A percentile compares a stretch with the other conserved stretches of the same genome.
Evolutionary conservation across 2,113 vertebrate genomes (phyloP).

Genomic region (Zingel zingel): DNA sequence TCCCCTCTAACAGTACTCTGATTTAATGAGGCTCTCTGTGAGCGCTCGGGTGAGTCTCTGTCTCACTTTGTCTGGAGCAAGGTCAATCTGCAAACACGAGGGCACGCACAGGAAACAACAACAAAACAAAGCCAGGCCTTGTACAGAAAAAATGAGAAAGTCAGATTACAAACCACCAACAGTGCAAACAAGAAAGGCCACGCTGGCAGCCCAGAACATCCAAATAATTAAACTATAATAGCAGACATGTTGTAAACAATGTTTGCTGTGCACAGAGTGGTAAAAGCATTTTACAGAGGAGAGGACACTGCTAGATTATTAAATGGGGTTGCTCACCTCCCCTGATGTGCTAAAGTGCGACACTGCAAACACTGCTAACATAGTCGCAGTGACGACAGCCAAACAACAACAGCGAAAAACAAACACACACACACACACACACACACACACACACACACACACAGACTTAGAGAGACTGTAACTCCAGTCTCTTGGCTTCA

Average conservation of each 20-base stretch:
- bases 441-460: constrained; percentile 38
- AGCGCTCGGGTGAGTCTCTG: constrained; percentile 58
- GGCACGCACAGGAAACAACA: constrained; percentile 61
- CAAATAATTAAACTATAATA: constrained; percentile 68
- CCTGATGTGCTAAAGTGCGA: constrained; percentile 70
- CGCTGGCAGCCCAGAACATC: constrained; percentile 53
- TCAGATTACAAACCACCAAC: constrained; percentile 65
- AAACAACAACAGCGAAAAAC: constrained; percentile 19
- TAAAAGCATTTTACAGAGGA: constrained; percentile 58
- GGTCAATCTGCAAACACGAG: constrained; percentile 75
- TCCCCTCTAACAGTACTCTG: constrained; percentile 73
- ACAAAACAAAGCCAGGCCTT: constrained; percentile 58
- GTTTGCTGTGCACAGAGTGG: constrained; percentile 45
- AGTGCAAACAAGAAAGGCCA: constrained; percentile 65
- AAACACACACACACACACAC: constrained; percentile 30
- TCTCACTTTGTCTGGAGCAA: constrained; percentile 76
- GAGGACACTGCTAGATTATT: constrained; percentile 59
- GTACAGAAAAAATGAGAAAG: constrained; percentile 41
- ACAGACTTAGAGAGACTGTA: constrained; percentile 48
- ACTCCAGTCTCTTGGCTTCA: constrained; percentile 72
- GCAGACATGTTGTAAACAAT: constrained; percentile 62
- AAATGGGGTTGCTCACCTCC: constrained; percentile 65
- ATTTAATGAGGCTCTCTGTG: constrained; percentile 75
- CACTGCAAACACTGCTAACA: constrained; percentile 66
- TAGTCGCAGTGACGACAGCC: constrained; percentile 42